These are phyloP conservation scores for Recurvirostra avosetta DNA, from an alignment of 2,113 vertebrate genomes.

Conservation along the genomic window DNA sequence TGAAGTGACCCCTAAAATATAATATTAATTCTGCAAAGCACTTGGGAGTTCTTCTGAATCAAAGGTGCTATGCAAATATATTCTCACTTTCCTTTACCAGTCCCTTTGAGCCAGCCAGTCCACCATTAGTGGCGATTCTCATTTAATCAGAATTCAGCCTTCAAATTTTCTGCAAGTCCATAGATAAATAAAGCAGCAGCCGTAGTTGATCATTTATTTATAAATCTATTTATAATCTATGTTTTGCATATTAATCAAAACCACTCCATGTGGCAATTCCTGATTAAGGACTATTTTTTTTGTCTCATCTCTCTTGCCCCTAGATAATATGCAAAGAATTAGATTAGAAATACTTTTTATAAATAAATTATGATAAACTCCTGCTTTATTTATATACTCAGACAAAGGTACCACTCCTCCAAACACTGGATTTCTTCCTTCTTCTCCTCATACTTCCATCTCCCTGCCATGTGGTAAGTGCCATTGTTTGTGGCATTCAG, in stretches of 20 bases:
- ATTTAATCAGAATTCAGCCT: slow-evolving; percentile 70
- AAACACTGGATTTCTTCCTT: background rate
- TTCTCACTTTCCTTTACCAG: slow-evolving; percentile 14
- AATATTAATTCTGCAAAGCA: slow-evolving; percentile 49
- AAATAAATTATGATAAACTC: slow-evolving; percentile 71
- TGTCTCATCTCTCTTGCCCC: slow-evolving; percentile 18
- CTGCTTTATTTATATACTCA: slow-evolving; percentile 61
- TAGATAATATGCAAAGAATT: slow-evolving; percentile 64
- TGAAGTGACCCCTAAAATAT: slow-evolving; percentile 58
- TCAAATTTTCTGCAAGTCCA: slow-evolving; percentile 60
- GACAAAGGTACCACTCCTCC: slow-evolving; percentile 10
- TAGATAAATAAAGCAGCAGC: slow-evolving; percentile 69
- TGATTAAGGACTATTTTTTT: slow-evolving; percentile 47
- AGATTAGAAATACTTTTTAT: slow-evolving; percentile 71
- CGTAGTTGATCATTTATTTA: slow-evolving; percentile 70
- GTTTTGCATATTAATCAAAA: slow-evolving; percentile 71
- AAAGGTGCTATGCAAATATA: slow-evolving; percentile 60
- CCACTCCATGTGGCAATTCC: slow-evolving; percentile 53
- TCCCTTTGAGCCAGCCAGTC: slow-evolving; percentile 30
- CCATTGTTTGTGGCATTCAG: background rate
- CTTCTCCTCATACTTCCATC: background rate
- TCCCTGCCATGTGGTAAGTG: background rate
- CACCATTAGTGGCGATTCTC: slow-evolving; percentile 47
- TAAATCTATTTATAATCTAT: slow-evolving; percentile 69
- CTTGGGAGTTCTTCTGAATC: slow-evolving; percentile 35